These are phyloP conservation scores for Coptotermes formosanus DNA, from an alignment of 1,140 invertebrate genomes.

Conservation along the genomic window DNA sequence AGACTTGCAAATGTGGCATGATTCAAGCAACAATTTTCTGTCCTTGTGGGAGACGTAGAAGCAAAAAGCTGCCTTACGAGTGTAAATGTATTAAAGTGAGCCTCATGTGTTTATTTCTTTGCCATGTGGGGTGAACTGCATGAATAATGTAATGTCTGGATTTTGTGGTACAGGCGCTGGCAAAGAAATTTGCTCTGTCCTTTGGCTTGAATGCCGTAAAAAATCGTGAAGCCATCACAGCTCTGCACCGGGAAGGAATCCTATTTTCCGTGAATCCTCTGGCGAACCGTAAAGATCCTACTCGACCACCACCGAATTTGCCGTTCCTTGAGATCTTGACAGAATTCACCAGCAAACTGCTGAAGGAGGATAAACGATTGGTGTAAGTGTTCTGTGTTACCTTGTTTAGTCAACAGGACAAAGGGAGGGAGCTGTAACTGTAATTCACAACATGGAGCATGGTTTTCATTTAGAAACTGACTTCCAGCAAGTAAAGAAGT, in stretches of 20 bases:
- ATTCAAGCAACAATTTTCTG: too few relatives aligned
- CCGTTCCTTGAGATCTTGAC: conserved; percentile 91
- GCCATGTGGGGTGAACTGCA: too few relatives aligned
- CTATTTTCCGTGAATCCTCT: conserved; percentile 76
- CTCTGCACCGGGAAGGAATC: conserved; percentile 92
- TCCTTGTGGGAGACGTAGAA: too few relatives aligned
- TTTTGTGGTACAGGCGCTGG: conserved; percentile 70
- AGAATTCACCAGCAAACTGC: conserved; percentile 94
- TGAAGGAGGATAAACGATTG: conserved; percentile 93
- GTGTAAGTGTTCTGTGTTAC: conserved; percentile 58
- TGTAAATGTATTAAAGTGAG: too few relatives aligned
- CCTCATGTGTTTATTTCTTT: too few relatives aligned
- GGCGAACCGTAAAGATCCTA: conserved; percentile 67
- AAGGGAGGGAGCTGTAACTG: not conserved
- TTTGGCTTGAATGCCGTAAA: conserved; percentile 97
- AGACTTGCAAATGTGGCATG: too few relatives aligned
- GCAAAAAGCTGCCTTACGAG: too few relatives aligned
- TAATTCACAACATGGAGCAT: not conserved
- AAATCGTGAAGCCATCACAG: conserved; percentile 95
- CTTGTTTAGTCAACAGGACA: not conserved
- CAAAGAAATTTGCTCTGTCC: conserved; percentile 93
- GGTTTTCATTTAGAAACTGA: not conserved
- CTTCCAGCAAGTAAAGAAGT: not conserved
- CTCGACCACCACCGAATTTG: conserved; percentile 80
- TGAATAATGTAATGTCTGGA: not conserved